phyloP scores from a whole-genome alignment of 2,113 vertebrate species.

The Cepphus grylle region DNA sequence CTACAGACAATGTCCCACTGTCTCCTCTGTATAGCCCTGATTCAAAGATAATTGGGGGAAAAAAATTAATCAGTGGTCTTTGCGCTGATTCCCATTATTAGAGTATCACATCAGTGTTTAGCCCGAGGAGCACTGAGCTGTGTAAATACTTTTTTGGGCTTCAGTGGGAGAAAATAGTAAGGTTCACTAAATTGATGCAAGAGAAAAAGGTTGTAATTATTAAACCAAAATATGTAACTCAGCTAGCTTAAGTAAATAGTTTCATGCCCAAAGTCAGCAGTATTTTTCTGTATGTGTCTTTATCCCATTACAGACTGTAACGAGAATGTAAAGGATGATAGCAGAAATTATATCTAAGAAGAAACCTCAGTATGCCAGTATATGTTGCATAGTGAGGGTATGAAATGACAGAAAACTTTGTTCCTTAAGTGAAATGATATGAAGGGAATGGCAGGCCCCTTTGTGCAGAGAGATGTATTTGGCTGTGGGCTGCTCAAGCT shows the following conservation, averaged over 20 bases:
- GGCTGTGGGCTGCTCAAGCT: neutral
- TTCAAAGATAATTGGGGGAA: neutral
- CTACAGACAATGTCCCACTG: neutral
- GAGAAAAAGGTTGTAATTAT: constrained; percentile 20
- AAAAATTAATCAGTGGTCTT: neutral
- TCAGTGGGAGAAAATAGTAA: constrained; percentile 19
- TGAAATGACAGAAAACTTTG: neutral
- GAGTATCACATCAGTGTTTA: neutral
- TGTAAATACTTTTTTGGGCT: constrained; percentile 33
- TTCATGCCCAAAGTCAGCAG: neutral
- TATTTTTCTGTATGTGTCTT: neutral
- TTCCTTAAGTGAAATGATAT: neutral
- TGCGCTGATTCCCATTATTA: neutral
- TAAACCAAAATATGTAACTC: constrained; percentile 54
- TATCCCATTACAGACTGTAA: neutral
- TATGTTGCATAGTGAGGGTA: neutral
- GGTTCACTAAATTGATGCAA: constrained; percentile 15
- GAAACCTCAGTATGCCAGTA: neutral
- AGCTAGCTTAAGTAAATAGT: constrained; percentile 9
- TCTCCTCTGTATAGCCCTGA: neutral
- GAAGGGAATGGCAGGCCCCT: neutral
- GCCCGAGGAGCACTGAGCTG: neutral
- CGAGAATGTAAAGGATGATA: neutral
- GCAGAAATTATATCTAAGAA: neutral
- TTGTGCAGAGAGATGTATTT: neutral